Base-by-base conservation (phyloP, 2,888 invertebrate species). In the Troglohyphantes excavatus region DNA sequence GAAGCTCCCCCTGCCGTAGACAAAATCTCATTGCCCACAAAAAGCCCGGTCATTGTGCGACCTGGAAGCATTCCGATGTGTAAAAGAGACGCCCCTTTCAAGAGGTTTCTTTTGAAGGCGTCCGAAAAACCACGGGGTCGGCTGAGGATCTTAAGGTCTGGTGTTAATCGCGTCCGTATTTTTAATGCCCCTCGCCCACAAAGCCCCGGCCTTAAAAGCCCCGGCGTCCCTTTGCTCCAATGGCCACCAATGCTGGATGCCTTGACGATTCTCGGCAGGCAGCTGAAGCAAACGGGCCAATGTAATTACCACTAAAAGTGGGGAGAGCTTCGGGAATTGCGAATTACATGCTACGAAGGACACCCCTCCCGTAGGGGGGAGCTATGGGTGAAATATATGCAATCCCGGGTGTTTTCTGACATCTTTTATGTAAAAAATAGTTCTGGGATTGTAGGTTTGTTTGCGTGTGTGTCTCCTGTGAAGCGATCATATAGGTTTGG, bases 301-400 rank as follows among this genome's bases (percentile, higher is more conserved):
- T 89, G 89, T 89, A 89, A 89, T 89, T 89, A 89, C 89, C 78
- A 89, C 89, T 89, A 83, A 89, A 78, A 89, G 89, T 61, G 73
- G 88, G 59, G 68, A 53, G 23, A 33, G 88, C 43, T 21, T 46
- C 21, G 72, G 83, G 61, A 73, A 73, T 87, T 63, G 73, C 75
- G 83, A 83, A 83, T 89, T 76, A 63, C 81, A 89, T 83, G 82
- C 82, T 76, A 67, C 72, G 67, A n/a, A 88, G 73, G 53, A 53
- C 88, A 82, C 65, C 75, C 82, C 39, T 75, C 82, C 19, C 59
- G 27, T 6, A 23, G 68, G 81, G 46, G 9, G 29, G 68, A 6
- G 23, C 63, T 26, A 53, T n/a, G 65, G 81, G 33, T 73, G 65
- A 33, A 79, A 75, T 82, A 70, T 70, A 87, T 81, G 88, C 88